Percentiles rank a stretch among this genome's conserved stretches.
These are phyloP conservation scores for Drosophila colorata DNA, from an alignment of 2,888 invertebrate genomes.

Conservation along the genomic window DNA sequence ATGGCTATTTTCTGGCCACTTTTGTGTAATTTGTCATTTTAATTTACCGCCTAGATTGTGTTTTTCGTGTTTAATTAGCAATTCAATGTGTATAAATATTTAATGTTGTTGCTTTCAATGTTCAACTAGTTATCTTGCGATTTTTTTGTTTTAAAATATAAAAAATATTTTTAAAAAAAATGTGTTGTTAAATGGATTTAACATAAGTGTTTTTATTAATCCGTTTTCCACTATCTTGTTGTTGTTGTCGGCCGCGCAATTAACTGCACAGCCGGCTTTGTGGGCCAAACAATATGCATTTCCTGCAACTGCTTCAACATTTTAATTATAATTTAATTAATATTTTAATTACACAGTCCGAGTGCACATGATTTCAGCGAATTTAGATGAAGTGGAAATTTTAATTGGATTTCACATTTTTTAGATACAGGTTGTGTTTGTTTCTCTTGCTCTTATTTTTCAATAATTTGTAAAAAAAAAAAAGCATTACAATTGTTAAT, in stretches of 20 bases:
- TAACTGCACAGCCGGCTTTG: slow-evolving; percentile 53
- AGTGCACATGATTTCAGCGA: slow-evolving; percentile 34
- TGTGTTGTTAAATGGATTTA: slow-evolving; percentile 35
- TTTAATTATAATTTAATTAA: slow-evolving; percentile 76
- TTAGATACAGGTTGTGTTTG: neutral
- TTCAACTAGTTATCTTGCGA: slow-evolving; percentile 9
- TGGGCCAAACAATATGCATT: slow-evolving; percentile 45
- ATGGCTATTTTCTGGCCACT: slow-evolving; percentile 31
- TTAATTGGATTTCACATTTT: slow-evolving; percentile 60
- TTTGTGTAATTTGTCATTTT: slow-evolving; percentile 64
- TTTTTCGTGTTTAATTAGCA: slow-evolving; percentile 67
- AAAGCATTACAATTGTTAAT: slow-evolving; percentile 4
- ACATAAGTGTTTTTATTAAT: slow-evolving; percentile 26
- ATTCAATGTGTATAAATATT: slow-evolving; percentile 58
- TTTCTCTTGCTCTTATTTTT: neutral
- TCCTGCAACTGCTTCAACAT: slow-evolving; percentile 48
- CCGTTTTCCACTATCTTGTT: slow-evolving; percentile 18
- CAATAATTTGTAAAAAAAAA: neutral
- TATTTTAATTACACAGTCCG: slow-evolving; percentile 66
- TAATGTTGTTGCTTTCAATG: slow-evolving; percentile 33
- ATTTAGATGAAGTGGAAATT: slow-evolving; percentile 59
- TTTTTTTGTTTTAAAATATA: slow-evolving; percentile 2
- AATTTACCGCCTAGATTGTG: slow-evolving; percentile 59
- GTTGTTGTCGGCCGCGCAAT: slow-evolving; percentile 47
- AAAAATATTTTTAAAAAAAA: slow-evolving; percentile 26